Evolutionary conservation across 2,888 invertebrate genomes (phyloP).

Genomic region (Tiliacea citrago): DNA sequence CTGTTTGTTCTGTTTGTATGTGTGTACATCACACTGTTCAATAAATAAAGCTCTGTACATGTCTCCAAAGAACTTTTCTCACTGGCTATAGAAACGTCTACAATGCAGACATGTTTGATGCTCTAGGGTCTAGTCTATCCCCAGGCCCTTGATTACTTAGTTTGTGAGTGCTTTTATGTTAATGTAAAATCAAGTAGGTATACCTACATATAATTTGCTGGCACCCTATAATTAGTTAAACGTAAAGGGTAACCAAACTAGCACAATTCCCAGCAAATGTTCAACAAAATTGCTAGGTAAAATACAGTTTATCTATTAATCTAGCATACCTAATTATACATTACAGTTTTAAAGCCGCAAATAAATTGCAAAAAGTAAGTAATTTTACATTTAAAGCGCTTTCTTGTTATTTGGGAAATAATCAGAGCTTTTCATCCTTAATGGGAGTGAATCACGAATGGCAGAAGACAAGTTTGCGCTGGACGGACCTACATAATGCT

Average conservation of each 20-base stretch:
- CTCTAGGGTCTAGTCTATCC: background rate
- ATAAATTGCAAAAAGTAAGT: slow-evolving; percentile 49
- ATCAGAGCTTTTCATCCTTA: slow-evolving; percentile 59
- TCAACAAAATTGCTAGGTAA: slow-evolving; percentile 34
- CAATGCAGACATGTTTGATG: background rate
- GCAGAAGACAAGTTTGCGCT: slow-evolving; percentile 59
- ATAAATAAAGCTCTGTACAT: background rate
- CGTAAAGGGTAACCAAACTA: slow-evolving; percentile 19
- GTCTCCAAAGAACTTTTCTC: background rate
- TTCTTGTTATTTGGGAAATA: slow-evolving; percentile 64
- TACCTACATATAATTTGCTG: background rate
- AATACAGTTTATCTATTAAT: slow-evolving; percentile 55
- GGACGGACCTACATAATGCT: slow-evolving; percentile 59
- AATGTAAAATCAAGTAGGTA: background rate
- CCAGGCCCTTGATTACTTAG: background rate
- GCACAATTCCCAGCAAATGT: slow-evolving; percentile 21
- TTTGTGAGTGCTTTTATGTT: background rate
- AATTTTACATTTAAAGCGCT: slow-evolving; percentile 63
- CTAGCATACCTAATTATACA: slow-evolving; percentile 55
- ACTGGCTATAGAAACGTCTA: background rate
- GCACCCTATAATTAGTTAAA: slow-evolving; percentile 18
- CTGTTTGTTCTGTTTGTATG: too few relatives aligned
- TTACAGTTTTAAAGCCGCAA: slow-evolving; percentile 41
- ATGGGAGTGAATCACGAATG: slow-evolving; percentile 57
- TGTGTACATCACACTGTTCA: too few relatives aligned